phyloP scores from a whole-genome alignment of 2,113 vertebrate genomes.

The Mus spicilegus region DNA sequence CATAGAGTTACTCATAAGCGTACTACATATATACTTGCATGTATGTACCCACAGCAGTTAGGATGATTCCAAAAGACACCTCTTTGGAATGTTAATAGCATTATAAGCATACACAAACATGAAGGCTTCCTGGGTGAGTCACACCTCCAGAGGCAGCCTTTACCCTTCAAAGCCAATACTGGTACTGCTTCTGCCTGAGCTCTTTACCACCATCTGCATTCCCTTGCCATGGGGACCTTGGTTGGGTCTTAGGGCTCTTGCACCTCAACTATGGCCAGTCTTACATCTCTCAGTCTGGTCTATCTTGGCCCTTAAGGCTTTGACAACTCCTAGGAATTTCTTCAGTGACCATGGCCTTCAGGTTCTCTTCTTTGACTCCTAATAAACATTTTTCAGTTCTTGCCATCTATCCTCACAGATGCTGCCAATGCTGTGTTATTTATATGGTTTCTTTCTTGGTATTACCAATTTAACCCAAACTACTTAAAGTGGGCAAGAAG shows the following conservation, averaged over 20 bases:
- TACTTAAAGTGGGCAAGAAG: not conserved
- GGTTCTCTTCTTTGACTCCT: not conserved
- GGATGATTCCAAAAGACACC: not conserved
- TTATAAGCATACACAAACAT: not conserved
- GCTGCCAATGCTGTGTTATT: not conserved
- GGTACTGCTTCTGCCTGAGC: not conserved
- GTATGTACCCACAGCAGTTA: not conserved
- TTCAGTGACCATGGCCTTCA: not conserved
- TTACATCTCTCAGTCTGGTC: not conserved
- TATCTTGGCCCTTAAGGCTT: not conserved
- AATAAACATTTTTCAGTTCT: not conserved
- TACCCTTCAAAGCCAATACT: not conserved
- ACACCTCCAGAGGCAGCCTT: not conserved
- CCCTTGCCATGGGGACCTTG: not conserved
- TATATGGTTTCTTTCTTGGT: not conserved
- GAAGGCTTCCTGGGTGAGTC: not conserved
- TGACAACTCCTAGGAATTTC: not conserved
- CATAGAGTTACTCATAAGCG: not conserved
- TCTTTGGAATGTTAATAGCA: not conserved
- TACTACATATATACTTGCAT: accelerated
- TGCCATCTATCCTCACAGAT: not conserved
- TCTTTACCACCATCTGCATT: not conserved
- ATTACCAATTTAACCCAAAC: not conserved
- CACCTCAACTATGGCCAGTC: not conserved
- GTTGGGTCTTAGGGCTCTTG: not conserved